Percentiles rank a stretch among this genome's conserved stretches.
phyloP scores from a whole-genome alignment of 2,888 invertebrate genomes.

The Lamproptera curius region DNA sequence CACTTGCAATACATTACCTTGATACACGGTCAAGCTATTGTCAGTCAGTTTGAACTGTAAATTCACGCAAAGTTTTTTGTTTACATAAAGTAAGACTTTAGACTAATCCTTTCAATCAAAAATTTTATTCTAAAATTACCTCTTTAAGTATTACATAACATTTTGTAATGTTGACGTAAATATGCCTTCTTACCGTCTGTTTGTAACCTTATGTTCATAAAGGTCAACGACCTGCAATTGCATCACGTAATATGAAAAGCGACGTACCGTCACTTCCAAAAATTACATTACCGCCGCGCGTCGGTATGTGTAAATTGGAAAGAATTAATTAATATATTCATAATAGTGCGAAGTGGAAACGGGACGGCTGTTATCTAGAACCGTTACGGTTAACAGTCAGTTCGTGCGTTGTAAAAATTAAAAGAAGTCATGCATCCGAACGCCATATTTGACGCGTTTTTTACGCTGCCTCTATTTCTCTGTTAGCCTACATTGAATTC shows the following conservation, averaged over 20 bases:
- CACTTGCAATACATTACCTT: too few species aligned
- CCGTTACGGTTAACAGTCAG: conserved; percentile 25
- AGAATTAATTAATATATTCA: conserved; percentile 28
- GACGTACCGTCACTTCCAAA: neutral
- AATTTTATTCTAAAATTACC: too few species aligned
- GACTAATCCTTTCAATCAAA: too few species aligned
- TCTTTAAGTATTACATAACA: too few species aligned
- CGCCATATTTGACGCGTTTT: conserved; percentile 24
- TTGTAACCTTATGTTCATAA: too few species aligned
- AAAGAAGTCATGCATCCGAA: conserved; percentile 30
- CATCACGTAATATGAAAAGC: neutral
- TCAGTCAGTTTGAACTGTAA: too few species aligned
- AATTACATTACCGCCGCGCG: conserved; percentile 4
- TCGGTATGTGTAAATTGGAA: conserved; percentile 22
- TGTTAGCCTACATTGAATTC: conserved; percentile 14
- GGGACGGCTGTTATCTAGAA: conserved; percentile 26
- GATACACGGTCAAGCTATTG: too few species aligned
- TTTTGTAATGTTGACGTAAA: too few species aligned
- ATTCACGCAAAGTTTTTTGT: too few species aligned
- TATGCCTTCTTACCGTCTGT: too few species aligned
- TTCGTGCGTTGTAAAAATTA: conserved; percentile 40
- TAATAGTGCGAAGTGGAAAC: conserved; percentile 24
- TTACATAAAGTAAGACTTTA: too few species aligned
- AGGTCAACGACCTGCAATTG: neutral
- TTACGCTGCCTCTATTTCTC: conserved; percentile 8